These are phyloP conservation scores for Cotesia glomerata DNA, from an alignment of 1,140 invertebrate species.

Conservation along the genomic window DNA sequence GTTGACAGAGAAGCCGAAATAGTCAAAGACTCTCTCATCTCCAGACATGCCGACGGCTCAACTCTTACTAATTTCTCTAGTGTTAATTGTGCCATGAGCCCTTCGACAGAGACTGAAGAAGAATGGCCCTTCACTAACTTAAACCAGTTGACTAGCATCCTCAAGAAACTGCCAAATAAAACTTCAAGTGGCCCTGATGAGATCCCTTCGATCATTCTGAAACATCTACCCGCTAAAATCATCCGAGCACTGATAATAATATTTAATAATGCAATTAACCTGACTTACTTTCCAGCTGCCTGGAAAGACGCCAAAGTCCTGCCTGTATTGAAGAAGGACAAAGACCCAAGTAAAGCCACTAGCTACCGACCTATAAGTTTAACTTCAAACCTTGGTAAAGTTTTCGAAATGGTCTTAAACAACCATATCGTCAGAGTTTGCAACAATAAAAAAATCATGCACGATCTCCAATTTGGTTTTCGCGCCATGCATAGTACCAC, in stretches of 20 bases:
- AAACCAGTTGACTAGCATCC: too few species aligned
- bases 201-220: constrained; percentile 10
- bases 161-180: too few species aligned
- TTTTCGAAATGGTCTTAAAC: constrained; percentile 28
- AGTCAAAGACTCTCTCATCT: not conserved
- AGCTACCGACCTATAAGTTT: constrained; percentile 38
- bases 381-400: constrained; percentile 37
- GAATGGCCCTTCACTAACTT: too few species aligned
- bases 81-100: too few species aligned
- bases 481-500: not conserved
- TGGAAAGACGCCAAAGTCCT: constrained; percentile 38
- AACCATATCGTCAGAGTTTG: constrained; percentile 2
- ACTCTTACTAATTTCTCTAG: not conserved
- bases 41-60: not conserved
- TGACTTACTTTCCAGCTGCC: constrained; percentile 26
- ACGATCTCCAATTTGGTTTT: not conserved
- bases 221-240: too few species aligned
- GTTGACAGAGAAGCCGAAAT: not conserved
- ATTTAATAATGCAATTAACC: constrained; percentile 28
- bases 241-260: not conserved
- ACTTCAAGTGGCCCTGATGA: too few species aligned
- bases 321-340: constrained; percentile 33
- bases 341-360: constrained; percentile 21
- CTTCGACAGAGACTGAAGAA: too few species aligned
- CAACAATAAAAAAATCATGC: not conserved